Evolutionary conservation across 2,113 vertebrate genomes (phyloP).

Genomic region (Apeltes quadracus): DNA sequence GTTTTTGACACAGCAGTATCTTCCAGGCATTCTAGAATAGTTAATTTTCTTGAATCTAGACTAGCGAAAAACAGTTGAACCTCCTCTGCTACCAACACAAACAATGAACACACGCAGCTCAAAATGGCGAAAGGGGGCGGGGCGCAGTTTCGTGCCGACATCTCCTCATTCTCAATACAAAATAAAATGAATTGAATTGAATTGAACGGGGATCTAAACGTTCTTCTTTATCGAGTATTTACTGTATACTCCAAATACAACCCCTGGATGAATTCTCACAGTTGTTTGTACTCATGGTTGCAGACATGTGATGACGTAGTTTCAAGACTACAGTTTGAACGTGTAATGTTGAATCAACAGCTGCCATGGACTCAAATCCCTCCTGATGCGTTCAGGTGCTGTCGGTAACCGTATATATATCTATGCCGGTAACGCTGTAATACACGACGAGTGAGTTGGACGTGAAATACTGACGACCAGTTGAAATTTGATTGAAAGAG

Average conservation of each 20-base stretch:
- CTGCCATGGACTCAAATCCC: slow-evolving; percentile 49
- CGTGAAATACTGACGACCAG: neutral
- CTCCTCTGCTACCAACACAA: no score
- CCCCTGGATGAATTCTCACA: neutral
- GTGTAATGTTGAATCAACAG: slow-evolving; percentile 29
- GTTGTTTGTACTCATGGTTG: slow-evolving; percentile 26
- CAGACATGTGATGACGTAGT: neutral
- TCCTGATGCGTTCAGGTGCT: slow-evolving; percentile 33
- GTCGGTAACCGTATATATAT: no score
- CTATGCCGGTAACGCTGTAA: neutral
- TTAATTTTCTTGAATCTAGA: no score
- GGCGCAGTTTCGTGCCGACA: no score
- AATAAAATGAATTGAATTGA: no score
- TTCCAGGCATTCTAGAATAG: no score
- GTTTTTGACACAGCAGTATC: no score
- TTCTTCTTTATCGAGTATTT: neutral
- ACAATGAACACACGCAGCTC: no score
- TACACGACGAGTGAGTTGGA: neutral
- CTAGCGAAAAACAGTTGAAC: no score
- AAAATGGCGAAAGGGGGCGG: no score
- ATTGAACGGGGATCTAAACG: neutral
- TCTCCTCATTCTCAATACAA: no score
- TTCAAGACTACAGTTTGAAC: slow-evolving; percentile 44
- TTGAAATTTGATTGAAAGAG: neutral
- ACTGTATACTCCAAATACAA: neutral